These are phyloP conservation scores for Rhyacophila brunnea DNA, from an alignment of 1,140 invertebrate species.

Conservation along the genomic window DNA sequence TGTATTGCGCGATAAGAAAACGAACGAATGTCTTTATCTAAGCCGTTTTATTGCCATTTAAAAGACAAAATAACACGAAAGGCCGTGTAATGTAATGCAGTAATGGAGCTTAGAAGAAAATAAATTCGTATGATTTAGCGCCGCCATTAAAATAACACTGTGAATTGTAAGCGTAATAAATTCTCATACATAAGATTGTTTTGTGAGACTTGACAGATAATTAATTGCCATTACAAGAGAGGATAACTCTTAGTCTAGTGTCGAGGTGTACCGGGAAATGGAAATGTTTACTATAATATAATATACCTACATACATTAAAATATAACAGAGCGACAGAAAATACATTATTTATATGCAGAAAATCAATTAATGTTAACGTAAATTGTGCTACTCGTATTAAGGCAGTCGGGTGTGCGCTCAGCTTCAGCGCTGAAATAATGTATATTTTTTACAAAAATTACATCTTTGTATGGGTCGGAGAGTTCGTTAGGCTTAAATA, in stretches of 20 bases:
- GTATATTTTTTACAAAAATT: too few species aligned
- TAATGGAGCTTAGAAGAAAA: conserved; percentile 8
- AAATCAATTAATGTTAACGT: too few species aligned
- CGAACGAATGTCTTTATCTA: conserved; percentile 1
- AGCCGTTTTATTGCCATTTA: conserved; percentile 1
- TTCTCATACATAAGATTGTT: conserved; percentile 28
- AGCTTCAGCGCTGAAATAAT: too few species aligned
- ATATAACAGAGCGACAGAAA: too few species aligned
- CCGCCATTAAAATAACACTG: conserved; percentile 25
- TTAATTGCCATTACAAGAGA: conserved; percentile 24
- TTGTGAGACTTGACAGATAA: conserved; percentile 29
- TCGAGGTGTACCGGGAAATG: too few species aligned
- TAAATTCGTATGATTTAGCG: conserved; percentile 28
- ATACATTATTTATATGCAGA: too few species aligned
- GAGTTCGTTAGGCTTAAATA: too few species aligned
- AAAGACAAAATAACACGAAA: conserved; percentile 3
- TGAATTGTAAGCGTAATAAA: conserved; percentile 31
- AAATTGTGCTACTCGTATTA: too few species aligned
- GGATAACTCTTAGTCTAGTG: conserved; percentile 7
- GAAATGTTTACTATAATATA: too few species aligned
- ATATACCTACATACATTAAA: too few species aligned
- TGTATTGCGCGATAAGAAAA: not conserved
- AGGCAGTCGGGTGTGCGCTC: too few species aligned
- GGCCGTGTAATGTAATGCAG: not conserved
- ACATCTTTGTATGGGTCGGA: too few species aligned